Evolutionary conservation across 2,113 vertebrate species (phyloP).

Genomic region (Pycnonotus jocosus): DNA sequence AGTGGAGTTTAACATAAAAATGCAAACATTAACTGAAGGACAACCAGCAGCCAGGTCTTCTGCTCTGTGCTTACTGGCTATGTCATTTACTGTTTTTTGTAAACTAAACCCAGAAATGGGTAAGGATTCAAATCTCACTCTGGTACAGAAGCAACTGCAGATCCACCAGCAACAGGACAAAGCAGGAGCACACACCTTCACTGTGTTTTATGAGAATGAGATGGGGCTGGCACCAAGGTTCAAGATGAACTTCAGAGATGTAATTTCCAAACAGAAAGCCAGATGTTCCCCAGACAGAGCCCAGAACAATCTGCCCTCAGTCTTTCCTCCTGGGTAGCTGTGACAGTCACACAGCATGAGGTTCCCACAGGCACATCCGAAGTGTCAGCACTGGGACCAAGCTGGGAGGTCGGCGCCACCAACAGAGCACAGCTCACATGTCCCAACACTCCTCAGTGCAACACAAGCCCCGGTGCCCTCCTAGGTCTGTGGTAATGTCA

Average conservation of each 20-base stretch:
- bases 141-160: neutral
- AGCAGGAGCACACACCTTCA: neutral
- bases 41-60: neutral
- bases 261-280: neutral
- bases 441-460: neutral
- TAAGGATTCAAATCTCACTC: neutral
- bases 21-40: neutral
- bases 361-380: neutral
- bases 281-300: neutral
- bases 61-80: neutral
- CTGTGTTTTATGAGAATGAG: neutral
- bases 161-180: neutral
- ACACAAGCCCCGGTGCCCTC: neutral
- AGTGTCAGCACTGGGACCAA: neutral
- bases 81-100: neutral
- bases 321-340: neutral
- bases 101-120: neutral
- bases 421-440: neutral
- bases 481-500: neutral
- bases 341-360: fast-evolving
- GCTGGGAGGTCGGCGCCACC: neutral
- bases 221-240: neutral
- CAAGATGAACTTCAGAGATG: neutral
- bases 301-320: neutral
- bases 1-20: neutral